Base-by-base conservation (phyloP, 1,140 invertebrate genomes). In the Cotesia vestalis region DNA sequence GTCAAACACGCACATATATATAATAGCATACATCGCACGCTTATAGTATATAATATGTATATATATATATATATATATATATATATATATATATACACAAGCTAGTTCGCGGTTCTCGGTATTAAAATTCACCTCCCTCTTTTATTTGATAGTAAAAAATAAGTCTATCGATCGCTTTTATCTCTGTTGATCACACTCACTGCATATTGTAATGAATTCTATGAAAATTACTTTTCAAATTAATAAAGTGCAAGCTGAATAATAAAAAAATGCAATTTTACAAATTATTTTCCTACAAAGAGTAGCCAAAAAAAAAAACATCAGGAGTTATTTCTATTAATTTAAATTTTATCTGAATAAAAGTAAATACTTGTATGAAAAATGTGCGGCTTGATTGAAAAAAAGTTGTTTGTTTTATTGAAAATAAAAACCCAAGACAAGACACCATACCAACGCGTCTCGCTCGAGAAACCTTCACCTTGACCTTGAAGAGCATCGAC, bases 401-500 rank as follows among this genome's bases (percentile, higher is more conserved):
- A 67, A 57, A 1, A n/a, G 17, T n/a, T 55, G 59, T n/a, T 14
- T 40, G 51, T 40, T 51, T 20, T 40, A 61, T 61, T 51, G n/a
- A 61, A 70, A 8, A 11, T 14, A 52, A 62, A 61, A 61, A 70
- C 34, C n/a, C 8, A 64, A 14, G 59, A 71, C 17, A 62, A 64
- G 27, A 59, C 14, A 17, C 20, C n/a, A n/a, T 14, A 46, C 36
- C 52, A 34, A 6, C 14, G 46, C 36, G 40, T 9, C 61, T 66
- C 12, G 51, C 64, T 71, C 71, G 71, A 77, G 72, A 79, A 77
- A 73, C 81, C 83, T 84, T 84, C 80, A 79, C 82, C 81, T 83
- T 78, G 81, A 80, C 82, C 83, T 84, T 82, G 81, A 80, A 78
- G 76, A 82, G 76, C 77, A 78, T 78, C 77, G 81, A 83, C 79